These are phyloP conservation scores for Aphelenchoides fujianensis DNA, from an alignment of 1,140 invertebrate species.

Conservation along the genomic window DNA sequence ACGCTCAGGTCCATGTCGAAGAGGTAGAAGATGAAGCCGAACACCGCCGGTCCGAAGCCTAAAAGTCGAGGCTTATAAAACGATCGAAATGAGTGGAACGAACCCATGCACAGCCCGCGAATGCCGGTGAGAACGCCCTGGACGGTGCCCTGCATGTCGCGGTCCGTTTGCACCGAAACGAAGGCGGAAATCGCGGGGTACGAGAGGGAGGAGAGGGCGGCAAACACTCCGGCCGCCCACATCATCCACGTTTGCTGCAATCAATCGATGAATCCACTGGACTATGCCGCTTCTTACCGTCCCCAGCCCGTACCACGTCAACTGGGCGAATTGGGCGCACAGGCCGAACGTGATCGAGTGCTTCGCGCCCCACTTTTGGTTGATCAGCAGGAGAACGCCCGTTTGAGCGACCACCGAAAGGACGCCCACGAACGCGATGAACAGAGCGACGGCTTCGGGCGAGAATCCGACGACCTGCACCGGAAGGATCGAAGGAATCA, in stretches of 20 bases:
- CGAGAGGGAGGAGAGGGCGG: slow-evolving; percentile 83
- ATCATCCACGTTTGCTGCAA: slow-evolving; percentile 77
- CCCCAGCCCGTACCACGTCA: slow-evolving; percentile 93
- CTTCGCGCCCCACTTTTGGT: slow-evolving; percentile 86
- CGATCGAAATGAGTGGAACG: too few species aligned
- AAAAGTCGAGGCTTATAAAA: slow-evolving; percentile 61
- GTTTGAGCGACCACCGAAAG: slow-evolving; percentile 90
- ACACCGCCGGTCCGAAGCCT: slow-evolving; percentile 89
- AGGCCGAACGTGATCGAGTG: slow-evolving; percentile 95
- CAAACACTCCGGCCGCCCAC: slow-evolving; percentile 93
- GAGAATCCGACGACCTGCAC: slow-evolving; percentile 87
- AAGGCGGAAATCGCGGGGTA: slow-evolving; percentile 99
- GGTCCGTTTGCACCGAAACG: slow-evolving; percentile 90
- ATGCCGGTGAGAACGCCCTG: slow-evolving; percentile 91
- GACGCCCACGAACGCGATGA: slow-evolving; percentile 93
- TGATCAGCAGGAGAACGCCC: slow-evolving; percentile 77
- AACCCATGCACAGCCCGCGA: slow-evolving; percentile 55
- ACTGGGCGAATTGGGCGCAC: slow-evolving; percentile 85
- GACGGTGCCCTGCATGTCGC: slow-evolving; percentile 93
- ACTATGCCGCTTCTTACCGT: slow-evolving; percentile 63
- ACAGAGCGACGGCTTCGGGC: slow-evolving; percentile 87
- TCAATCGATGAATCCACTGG: slow-evolving; percentile 18
- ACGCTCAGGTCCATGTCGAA: slow-evolving; percentile 86
- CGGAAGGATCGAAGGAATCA: too few species aligned
- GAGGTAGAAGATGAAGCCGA: slow-evolving; percentile 95